Evolutionary conservation across 2,113 vertebrate species (phyloP), one percentile per base, ranked within the genome.

Genomic region (Gymnocephalus cernua): DNA sequence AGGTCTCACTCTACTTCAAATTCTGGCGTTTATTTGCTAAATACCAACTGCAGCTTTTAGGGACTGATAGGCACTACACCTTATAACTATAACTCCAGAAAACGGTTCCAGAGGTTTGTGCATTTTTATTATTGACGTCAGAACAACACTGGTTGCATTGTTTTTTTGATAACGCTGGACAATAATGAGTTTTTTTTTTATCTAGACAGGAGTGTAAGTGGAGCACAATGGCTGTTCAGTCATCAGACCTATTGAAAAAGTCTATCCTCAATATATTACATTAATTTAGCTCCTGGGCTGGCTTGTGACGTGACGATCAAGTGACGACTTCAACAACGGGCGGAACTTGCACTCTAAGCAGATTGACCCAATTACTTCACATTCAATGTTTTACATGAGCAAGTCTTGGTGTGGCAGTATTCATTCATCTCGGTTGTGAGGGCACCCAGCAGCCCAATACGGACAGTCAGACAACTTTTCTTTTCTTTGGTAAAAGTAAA

Each of bases 251-350:
- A 19, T 54, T 74, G 41, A 51, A 56, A n/a, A 59, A 32, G 21
- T 47, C 7, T 44, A 11, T 3, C 29, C 29, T 63, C 57, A 44
- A 62, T 63, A 56, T 32, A 54, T 76, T 48, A 32, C 7, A 11
- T 79, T 70, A 10, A 68, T 78, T 70, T 56, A 69, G 76, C 65
- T 76, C 25, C 23, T 38, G 9, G n/a, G 45, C n/a, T 65, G 54
- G 14, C 50, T 48, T 87, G 88, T 81, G 86, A 72, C 74, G 7
- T 0, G 59, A 79, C 82, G 86, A 76, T 80, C 80, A 90, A 85
- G 76, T 89, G 56, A 72, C 79, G 64, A 15, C 35, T 59, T 21
- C 16, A 48, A 87, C 69, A 86, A 87, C 75, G 56, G 57, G 69
- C 74, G 64, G 80, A 82, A 69, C 73, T 73, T 68, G 62, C 56